Base-by-base conservation (phyloP, 2,113 vertebrate genomes). In the Cyphomyrus plagiostoma region DNA sequence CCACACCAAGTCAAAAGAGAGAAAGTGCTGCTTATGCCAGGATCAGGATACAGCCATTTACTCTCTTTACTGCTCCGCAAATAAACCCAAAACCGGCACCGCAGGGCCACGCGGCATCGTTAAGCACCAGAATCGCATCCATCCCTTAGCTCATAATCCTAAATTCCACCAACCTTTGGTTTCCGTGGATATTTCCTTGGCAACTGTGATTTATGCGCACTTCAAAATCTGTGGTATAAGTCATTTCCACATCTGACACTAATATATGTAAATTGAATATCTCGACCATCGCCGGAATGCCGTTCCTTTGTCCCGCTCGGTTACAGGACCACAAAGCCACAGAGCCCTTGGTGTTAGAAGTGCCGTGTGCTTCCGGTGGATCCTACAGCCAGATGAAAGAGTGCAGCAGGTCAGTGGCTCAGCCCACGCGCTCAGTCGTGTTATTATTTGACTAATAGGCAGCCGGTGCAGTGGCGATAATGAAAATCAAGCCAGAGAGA, bases 191-290 rank as follows among this genome's bases (percentile, higher is more conserved):
- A 84, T 89, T 58, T 62, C 77, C 50, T 10, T 83, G 52, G 77
- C 89, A 39, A 23, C 53, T 70, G 53, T 66, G 42, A 35, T 89
- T 62, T 70, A 49, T 89, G 89, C 83, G 26, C n/a, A 62, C 53
- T 89, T 66, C 52, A 86, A 70, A 89, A 88, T 88, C 52, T 62
- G 86, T 23, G 83, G 10, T 35, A 48, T 77, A 89, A 56, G 30
- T 90, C 86, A 89, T 90, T 53, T 80, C 62, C 48, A 62, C 46
- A 49, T 56, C 70, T 82, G 83, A 91, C 86, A 89, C 56, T 87
- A 88, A 91, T 88, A 89, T 89, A 90, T 90, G 77, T 89, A 89
- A 91, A 91, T 90, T 70, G 84, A 90, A 88, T 88, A 85, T 89
- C 70, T 91, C 23, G 49, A 86, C 88, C 86, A 91, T 89, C 80